Percentiles rank a stretch among this genome's conserved stretches.
Evolutionary conservation across 2,113 vertebrate species (phyloP).

Genomic region (Gymnorhina tibicen): DNA sequence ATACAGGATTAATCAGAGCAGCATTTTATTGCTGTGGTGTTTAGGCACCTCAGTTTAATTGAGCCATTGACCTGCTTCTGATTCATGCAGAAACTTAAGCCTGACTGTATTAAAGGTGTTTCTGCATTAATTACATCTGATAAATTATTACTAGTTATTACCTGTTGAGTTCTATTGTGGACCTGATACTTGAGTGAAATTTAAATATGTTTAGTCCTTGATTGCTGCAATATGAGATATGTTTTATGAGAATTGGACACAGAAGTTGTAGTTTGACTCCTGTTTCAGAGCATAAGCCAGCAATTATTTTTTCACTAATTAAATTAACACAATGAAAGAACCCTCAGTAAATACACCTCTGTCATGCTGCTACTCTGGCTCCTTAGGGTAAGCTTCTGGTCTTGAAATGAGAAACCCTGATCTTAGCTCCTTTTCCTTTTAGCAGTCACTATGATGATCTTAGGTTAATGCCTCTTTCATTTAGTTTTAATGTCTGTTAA

Average conservation of each 20-base stretch:
- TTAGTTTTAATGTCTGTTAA: neutral
- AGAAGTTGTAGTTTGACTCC: neutral
- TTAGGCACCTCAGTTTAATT: neutral
- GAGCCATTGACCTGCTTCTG: neutral
- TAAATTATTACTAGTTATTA: neutral
- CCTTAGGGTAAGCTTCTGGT: neutral
- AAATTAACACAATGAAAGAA: neutral
- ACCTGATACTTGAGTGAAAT: neutral
- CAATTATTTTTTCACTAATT: neutral
- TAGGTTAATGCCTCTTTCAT: neutral
- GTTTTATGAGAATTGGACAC: neutral
- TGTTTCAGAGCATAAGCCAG: neutral
- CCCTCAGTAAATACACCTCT: accelerated
- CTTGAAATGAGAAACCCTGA: neutral
- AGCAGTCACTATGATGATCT: neutral
- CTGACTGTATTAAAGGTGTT: neutral
- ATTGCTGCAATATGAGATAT: neutral
- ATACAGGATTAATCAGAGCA: neutral
- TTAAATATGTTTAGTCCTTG: neutral
- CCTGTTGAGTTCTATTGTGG: neutral
- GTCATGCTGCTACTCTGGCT: neutral
- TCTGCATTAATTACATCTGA: neutral
- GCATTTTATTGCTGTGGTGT: neutral
- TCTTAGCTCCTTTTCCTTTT: neutral
- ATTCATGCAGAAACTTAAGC: neutral